These are phyloP conservation scores for Xenopus borealis DNA, from an alignment of 2,113 vertebrate species.

Conservation along the genomic window DNA sequence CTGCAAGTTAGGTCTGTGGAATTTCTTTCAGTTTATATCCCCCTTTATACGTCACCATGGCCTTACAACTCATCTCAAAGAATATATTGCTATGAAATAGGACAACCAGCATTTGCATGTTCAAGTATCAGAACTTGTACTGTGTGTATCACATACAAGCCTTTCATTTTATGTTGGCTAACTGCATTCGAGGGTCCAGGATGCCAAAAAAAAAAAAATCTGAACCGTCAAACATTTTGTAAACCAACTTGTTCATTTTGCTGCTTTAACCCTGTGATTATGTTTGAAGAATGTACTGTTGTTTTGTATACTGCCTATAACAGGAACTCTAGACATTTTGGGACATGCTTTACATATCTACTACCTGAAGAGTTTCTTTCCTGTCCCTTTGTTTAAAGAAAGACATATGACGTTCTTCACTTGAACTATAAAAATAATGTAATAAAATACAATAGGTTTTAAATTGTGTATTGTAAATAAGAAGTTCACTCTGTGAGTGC, in stretches of 20 bases:
- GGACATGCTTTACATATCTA: slow-evolving; percentile 71
- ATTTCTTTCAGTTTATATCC: slow-evolving; percentile 69
- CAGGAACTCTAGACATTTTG: slow-evolving; percentile 67
- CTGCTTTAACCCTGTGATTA: slow-evolving; percentile 75
- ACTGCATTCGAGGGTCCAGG: slow-evolving; percentile 76
- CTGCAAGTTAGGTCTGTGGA: slow-evolving; percentile 69
- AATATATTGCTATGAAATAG: slow-evolving; percentile 58
- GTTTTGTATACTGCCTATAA: slow-evolving; percentile 75
- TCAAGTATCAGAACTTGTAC: slow-evolving; percentile 71
- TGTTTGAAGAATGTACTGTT: slow-evolving; percentile 72
- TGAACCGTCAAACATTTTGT: slow-evolving; percentile 71
- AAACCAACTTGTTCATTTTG: slow-evolving; percentile 67
- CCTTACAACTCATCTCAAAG: slow-evolving; percentile 78
- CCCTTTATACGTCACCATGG: slow-evolving; percentile 76
- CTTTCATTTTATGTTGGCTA: slow-evolving; percentile 72
- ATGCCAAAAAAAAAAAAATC: slow-evolving; percentile 71
- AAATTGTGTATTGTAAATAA: slow-evolving; percentile 98
- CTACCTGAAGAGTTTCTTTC: slow-evolving; percentile 67
- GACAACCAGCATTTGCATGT: slow-evolving; percentile 73
- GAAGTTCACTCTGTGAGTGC: slow-evolving; percentile 99
- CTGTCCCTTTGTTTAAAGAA: slow-evolving; percentile 71
- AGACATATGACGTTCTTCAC: slow-evolving; percentile 76
- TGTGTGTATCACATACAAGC: slow-evolving; percentile 70
- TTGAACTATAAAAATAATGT: slow-evolving; percentile 81
- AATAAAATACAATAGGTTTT: slow-evolving; percentile 86